phyloP scores from a whole-genome alignment of 1,140 invertebrate genomes.

The Idris sp. region DNA sequence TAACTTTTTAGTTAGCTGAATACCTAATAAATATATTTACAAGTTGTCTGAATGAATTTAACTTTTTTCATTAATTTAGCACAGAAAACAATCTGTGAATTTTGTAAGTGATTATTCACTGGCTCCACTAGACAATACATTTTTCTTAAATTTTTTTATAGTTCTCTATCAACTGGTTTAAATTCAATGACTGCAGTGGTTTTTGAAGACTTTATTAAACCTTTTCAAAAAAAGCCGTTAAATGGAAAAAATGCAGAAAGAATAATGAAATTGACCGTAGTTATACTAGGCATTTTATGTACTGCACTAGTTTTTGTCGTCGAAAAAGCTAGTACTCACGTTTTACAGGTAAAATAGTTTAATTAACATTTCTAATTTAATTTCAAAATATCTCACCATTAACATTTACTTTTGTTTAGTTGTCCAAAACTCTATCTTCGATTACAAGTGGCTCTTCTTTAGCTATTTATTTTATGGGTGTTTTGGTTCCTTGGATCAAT shows the following conservation, averaged over 20 bases:
- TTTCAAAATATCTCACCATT: background rate
- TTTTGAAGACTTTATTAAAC: constrained; percentile 88
- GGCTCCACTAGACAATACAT: too few species aligned
- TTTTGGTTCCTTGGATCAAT: constrained; percentile 89
- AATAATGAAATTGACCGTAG: constrained; percentile 84
- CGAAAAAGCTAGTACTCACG: constrained; percentile 84
- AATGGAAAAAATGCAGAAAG: constrained; percentile 81
- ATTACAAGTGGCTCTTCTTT: constrained; percentile 86
- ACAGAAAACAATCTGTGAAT: too few species aligned
- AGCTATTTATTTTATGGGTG: constrained; percentile 88
- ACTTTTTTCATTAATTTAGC: too few species aligned
- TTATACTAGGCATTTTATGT: constrained; percentile 83
- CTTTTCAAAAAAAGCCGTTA: constrained; percentile 81
- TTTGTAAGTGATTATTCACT: too few species aligned
- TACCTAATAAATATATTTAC: too few species aligned
- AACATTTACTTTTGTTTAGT: constrained; percentile 63
- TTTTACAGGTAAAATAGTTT: constrained; percentile 82
- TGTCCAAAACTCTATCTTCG: constrained; percentile 83
- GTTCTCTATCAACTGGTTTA: constrained; percentile 93
- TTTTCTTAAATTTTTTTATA: constrained; percentile 77
- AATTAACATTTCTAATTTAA: background rate
- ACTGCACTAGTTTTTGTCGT: constrained; percentile 85
- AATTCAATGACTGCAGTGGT: constrained; percentile 95
- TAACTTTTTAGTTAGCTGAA: too few species aligned
- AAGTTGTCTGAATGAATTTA: too few species aligned